Evolutionary conservation across 2,113 vertebrate species (phyloP), one percentile per base, ranked within the genome.

Genomic region (Todiramphus chloris): DNA sequence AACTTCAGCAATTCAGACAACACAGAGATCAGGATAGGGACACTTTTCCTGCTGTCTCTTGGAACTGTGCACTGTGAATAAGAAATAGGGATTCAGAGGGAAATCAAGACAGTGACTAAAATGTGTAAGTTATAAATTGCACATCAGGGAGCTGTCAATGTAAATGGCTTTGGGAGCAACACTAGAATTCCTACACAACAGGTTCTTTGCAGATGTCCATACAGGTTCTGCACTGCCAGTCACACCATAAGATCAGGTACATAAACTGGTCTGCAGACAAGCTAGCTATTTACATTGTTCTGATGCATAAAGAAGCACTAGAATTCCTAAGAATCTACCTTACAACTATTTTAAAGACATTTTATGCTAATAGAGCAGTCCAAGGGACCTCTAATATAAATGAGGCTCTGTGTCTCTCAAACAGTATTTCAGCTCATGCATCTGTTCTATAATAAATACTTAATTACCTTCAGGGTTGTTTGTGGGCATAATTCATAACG

Each of bases 391-490:
- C 83, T 69, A 90, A 86, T 46, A 30, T 78, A 95, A 96, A 88
- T 3, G 23, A 67, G 43, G 46, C 28, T n/a, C 37, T 41, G 13
- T 83, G 55, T 58, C 60, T 89, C 80, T 90, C 80, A 90, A 44
- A 67, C 74, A 55, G 35, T 76, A 18, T 73, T 91, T 89, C 62
- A 94, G 58, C 21, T 95, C 55, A 67, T 73, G 35, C 50, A 58
- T 85, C 75, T 90, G 53, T 83, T 74, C 37, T 80, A 62, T 68
- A 87, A 95, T 83, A 96, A 94, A 97, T 91, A 91, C 51, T 92
- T 96, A 91, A 95, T 95, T 87, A 83, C 50, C 37, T 85, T 51
- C 62, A 68, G 72, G 44, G 44, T 69, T 90, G 62, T 76, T 89
- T 82, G 27, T 70, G 35, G 70, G 33, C 66, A 39, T 91, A 89